These are phyloP conservation scores for Rhyzopertha dominica DNA, from an alignment of 1,140 invertebrate genomes.

Conservation along the genomic window DNA sequence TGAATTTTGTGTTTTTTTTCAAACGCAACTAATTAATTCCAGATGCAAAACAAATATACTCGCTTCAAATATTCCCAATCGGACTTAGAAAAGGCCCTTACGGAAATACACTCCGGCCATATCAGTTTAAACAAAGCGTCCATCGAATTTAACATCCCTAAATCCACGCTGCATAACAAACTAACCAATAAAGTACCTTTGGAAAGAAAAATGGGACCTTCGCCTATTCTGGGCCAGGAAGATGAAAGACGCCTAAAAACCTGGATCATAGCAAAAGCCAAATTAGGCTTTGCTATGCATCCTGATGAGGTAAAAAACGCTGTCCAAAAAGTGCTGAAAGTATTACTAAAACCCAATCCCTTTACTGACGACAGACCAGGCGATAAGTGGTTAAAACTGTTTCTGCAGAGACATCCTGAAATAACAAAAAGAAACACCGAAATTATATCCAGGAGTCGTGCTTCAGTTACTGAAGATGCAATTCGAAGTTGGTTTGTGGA, in stretches of 20 bases:
- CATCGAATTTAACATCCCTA: no score
- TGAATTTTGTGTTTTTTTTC: no score
- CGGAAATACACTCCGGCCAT: no score
- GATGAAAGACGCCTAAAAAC: constrained; percentile 14
- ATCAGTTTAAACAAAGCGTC: no score
- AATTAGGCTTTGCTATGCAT: constrained; percentile 12
- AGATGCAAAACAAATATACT: no score
- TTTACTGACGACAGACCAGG: constrained; percentile 27
- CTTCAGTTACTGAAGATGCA: constrained; percentile 20
- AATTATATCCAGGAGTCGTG: constrained; percentile 10
- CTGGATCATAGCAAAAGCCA: constrained; percentile 10
- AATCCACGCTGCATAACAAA: no score
- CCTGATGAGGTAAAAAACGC: constrained; percentile 6
- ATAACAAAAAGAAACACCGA: constrained; percentile 26
- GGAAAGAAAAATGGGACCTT: constrained; percentile 2
- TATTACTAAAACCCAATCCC: constrained; percentile 17
- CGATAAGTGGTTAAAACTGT: constrained; percentile 34
- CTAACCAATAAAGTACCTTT: constrained; percentile 4
- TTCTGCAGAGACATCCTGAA: constrained; percentile 32
- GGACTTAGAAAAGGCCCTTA: no score
- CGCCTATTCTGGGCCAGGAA: constrained; percentile 9
- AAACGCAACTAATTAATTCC: no score
- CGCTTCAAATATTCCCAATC: no score
- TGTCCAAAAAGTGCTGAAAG: constrained; percentile 9
- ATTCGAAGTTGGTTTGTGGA: constrained; percentile 33